Base-by-base conservation (phyloP, 2,888 invertebrate genomes). In the Uloborus plumipes region DNA sequence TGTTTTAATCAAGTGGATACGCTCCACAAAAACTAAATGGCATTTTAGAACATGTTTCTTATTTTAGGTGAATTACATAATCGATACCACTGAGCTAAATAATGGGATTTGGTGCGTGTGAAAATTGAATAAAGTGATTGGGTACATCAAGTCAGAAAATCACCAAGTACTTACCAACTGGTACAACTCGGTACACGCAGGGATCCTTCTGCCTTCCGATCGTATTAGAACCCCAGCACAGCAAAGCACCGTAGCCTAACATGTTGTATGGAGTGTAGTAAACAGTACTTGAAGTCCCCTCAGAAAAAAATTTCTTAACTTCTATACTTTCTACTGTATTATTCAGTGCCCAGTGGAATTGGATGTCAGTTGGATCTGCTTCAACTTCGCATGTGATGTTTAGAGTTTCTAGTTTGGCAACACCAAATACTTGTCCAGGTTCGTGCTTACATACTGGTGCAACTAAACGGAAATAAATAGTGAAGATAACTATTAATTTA, bases 141-240 rank as follows among this genome's bases (percentile, higher is more conserved):
- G 39, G 39, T 39, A 39, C 39, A 39, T 11, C 39, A 39, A 39
- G 3, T 39, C 11, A 39, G 15, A 55, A 58, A 20, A 47, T 65
- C 74, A 58, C 66, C 58, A 50, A 75, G 66, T 18, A 79, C 84
- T 77, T 64, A 96, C 96, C 96, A 88, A 96, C 96, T 69, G 96
- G 94, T 86, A 96, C 96, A 86, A 97, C 95, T 88, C 95, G 95
- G 89, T 94, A 96, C 75, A 95, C 94, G 88, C 96, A 96, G 0
- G 96, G 96, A 84, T 94, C 92, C 84, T 93, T 91, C 89, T 96
- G 96, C 87, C 92, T 92, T n/a, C 96, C 96, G 83, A 96, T 94
- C 87, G 92, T 92, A 88, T 96, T 96, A 58, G 31, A 83, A 0
- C 95, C 96, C 92, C 94, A 94, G 89, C 96, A 97, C 65, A 96